A percentile compares a stretch with the other conserved stretches of the same genome.
These are phyloP conservation scores for Tiaroga cobitis DNA, from an alignment of 2,797 vertebrate species.

Conservation along the genomic window DNA sequence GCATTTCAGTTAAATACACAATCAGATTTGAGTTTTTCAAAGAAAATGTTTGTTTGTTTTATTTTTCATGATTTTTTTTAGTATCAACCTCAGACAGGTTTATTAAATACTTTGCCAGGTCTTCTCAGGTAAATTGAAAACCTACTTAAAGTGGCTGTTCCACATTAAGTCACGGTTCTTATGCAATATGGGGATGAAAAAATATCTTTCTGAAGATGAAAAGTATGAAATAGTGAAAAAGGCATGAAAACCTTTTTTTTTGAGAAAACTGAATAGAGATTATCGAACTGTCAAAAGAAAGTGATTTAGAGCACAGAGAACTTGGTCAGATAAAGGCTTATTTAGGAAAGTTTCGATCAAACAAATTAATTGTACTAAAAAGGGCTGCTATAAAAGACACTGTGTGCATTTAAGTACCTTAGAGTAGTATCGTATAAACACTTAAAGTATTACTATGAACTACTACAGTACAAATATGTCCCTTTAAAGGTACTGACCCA, in stretches of 20 bases:
- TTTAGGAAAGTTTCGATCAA: not conserved
- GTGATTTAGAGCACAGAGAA: not conserved
- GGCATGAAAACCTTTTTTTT: not conserved
- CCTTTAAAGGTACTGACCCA: not conserved
- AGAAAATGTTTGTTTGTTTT: not conserved
- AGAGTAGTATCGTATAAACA: not conserved
- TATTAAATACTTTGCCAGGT: not conserved
- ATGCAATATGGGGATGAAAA: not conserved
- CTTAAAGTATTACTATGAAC: not conserved
- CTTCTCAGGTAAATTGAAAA: not conserved
- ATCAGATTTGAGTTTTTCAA: not conserved
- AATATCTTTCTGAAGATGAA: not conserved
- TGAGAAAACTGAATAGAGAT: not conserved
- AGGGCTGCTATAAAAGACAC: not conserved
- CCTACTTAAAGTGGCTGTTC: not conserved
- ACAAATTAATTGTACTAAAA: not conserved
- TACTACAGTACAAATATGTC: not conserved
- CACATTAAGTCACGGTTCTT: not conserved
- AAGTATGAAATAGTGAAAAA: not conserved
- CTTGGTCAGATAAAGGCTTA: not conserved
- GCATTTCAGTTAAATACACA: not conserved
- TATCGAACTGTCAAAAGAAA: not conserved
- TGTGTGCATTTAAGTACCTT: not conserved
- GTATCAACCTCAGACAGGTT: not conserved
- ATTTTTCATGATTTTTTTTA: not conserved